phyloP scores from a whole-genome alignment of 1,140 invertebrate genomes.

The Phortica variegata region DNA sequence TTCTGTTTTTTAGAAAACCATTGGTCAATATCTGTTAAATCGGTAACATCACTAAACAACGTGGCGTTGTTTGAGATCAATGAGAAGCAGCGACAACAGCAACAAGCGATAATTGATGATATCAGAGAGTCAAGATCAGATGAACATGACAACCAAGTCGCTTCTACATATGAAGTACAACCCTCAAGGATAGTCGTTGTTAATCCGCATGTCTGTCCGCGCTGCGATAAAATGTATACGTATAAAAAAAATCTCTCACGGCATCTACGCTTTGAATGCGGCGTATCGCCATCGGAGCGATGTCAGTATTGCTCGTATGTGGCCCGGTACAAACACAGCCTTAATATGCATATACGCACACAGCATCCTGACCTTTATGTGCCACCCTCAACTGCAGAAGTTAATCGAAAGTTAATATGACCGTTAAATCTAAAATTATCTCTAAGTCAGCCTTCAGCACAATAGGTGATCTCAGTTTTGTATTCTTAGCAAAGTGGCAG shows the following conservation, averaged over 20 bases:
- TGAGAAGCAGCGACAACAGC: slow-evolving; percentile 4
- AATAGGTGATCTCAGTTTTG: too few relatives aligned
- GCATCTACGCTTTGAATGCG: slow-evolving; percentile 62
- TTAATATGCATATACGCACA: slow-evolving; percentile 58
- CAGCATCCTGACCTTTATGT: slow-evolving; percentile 41
- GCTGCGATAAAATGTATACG: slow-evolving; percentile 64
- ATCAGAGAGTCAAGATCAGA: not conserved
- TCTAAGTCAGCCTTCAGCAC: too few relatives aligned
- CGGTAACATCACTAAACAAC: slow-evolving; percentile 48
- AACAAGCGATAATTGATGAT: too few relatives aligned
- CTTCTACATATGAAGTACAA: not conserved
- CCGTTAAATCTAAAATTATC: too few relatives aligned
- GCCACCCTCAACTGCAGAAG: not conserved
- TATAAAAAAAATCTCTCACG: slow-evolving; percentile 62
- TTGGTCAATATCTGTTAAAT: slow-evolving; percentile 45
- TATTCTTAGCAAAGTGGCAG: too few relatives aligned
- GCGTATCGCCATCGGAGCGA: slow-evolving; percentile 61
- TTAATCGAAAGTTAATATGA: too few relatives aligned
- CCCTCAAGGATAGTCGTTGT: not conserved
- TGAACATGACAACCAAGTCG: slow-evolving; percentile 1
- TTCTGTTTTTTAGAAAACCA: slow-evolving; percentile 35
- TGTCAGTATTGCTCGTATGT: slow-evolving; percentile 63
- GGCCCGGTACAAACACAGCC: slow-evolving; percentile 62
- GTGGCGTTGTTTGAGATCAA: slow-evolving; percentile 21
- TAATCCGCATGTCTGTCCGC: slow-evolving; percentile 56